A percentile compares a stretch with the other conserved stretches of the same genome.
These are phyloP conservation scores for Notodonta dromedarius DNA, from an alignment of 2,888 invertebrate species.

Conservation along the genomic window DNA sequence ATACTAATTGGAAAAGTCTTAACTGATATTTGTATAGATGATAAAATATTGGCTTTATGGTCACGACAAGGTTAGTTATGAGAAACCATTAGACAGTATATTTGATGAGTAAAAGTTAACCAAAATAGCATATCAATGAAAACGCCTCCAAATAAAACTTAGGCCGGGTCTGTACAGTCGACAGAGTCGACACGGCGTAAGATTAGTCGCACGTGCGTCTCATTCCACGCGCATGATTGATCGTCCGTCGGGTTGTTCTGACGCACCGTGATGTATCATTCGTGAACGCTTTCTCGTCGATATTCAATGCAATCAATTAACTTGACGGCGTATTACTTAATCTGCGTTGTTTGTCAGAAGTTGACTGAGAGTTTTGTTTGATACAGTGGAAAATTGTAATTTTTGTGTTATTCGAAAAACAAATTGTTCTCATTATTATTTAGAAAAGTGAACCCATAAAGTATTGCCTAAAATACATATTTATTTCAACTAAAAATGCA, in stretches of 20 bases:
- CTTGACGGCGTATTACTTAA: slow-evolving; percentile 43
- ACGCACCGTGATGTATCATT: slow-evolving; percentile 80
- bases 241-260: slow-evolving; percentile 68
- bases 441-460: no score
- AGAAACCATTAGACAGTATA: no score
- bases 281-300: slow-evolving; percentile 73
- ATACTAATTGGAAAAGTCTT: no score
- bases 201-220: slow-evolving; percentile 66
- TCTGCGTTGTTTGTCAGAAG: slow-evolving; percentile 14
- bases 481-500: no score
- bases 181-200: slow-evolving; percentile 50
- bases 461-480: no score
- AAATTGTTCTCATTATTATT: no score
- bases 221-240: slow-evolving; percentile 65
- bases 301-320: slow-evolving; percentile 74
- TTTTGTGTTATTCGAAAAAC: no score
- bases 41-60: no score
- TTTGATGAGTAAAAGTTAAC: not conserved
- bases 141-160: not conserved
- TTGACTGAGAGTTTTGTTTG: not conserved
- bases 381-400: not conserved
- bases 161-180: slow-evolving; percentile 26
- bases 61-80: no score
- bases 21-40: no score
- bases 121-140: not conserved